These are phyloP conservation scores for Atta cephalotes DNA, from an alignment of 1,140 invertebrate genomes.

Conservation along the genomic window DNA sequence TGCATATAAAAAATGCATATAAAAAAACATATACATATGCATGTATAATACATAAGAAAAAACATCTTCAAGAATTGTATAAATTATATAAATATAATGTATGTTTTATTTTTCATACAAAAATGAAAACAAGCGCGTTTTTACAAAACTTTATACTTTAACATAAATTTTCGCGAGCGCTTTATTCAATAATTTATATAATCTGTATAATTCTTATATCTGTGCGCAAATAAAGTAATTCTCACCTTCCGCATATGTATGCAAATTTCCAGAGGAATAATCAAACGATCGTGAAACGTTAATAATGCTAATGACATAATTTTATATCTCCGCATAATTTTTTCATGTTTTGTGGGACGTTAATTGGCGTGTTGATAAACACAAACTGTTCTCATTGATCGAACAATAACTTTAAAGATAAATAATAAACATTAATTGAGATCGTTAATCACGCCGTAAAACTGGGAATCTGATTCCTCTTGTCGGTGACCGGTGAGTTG, in stretches of 20 bases:
- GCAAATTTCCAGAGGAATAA: background rate
- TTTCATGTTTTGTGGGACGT: background rate
- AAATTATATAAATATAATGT: no score
- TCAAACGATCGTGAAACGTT: background rate
- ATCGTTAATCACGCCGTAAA: background rate
- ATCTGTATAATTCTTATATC: background rate
- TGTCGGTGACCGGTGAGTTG: background rate
- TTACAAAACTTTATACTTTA: no score
- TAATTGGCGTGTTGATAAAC: background rate
- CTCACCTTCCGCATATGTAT: background rate
- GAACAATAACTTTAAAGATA: background rate
- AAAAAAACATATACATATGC: background rate
- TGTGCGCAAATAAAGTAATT: background rate
- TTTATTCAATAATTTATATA: background rate
- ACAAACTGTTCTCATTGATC: background rate
- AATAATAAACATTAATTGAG: background rate
- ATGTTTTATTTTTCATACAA: no score
- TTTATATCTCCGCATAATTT: background rate
- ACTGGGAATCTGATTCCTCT: background rate
- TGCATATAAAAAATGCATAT: background rate
- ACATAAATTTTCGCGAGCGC: background rate
- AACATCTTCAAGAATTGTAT: no score
- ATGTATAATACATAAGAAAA: no score
- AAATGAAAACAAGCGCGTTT: no score
- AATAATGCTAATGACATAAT: background rate